phyloP scores from a whole-genome alignment of 2,888 invertebrate species.

The Homarus gammarus region DNA sequence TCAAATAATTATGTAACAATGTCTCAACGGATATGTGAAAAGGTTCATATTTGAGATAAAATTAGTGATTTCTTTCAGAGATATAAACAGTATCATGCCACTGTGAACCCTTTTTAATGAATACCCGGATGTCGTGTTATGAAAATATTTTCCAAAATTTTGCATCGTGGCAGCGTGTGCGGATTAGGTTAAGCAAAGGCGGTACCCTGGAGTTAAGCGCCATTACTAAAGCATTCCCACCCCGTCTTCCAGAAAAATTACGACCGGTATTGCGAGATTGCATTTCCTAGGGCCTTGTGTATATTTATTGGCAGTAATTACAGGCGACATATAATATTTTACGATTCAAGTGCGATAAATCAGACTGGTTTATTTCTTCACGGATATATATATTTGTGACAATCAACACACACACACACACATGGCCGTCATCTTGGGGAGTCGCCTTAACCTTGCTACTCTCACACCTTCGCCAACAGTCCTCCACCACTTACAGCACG shows the following conservation, averaged over 20 bases:
- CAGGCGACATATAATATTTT: constrained; percentile 8
- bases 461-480: neutral
- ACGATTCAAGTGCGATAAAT: constrained; percentile 2
- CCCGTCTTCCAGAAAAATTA: neutral
- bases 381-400: too few relatives aligned
- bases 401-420: too few relatives aligned
- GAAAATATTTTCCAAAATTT: too few relatives aligned
- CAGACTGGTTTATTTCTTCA: neutral
- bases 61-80: too few relatives aligned
- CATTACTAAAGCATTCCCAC: neutral
- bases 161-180: too few relatives aligned
- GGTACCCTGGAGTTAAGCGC: neutral
- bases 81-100: too few relatives aligned
- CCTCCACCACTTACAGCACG: neutral
- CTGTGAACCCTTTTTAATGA: too few relatives aligned
- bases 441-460: neutral
- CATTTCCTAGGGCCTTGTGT: neutral
- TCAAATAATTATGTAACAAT: too few relatives aligned
- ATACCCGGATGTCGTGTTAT: too few relatives aligned
- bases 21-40: too few relatives aligned
- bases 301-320: constrained; percentile 8
- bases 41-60: too few relatives aligned
- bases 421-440: neutral
- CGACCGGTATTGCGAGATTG: neutral
- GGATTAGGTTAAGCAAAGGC: too few relatives aligned